Base-by-base conservation (phyloP, 2,113 vertebrate genomes). In the Lampris megalopsis region DNA sequence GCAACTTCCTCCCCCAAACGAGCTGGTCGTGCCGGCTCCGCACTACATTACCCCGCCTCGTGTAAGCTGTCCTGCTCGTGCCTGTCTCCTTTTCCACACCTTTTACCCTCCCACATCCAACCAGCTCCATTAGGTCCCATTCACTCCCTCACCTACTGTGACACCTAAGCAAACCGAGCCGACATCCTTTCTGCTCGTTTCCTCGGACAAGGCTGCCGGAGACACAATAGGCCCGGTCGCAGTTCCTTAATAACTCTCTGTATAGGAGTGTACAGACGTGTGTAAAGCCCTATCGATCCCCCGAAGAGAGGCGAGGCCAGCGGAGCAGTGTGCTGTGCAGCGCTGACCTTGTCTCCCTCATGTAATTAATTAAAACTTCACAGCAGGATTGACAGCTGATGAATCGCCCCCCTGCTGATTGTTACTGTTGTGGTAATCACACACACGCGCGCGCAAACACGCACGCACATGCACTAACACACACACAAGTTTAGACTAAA, bases 291-390 rank as follows among this genome's bases (percentile, higher is more conserved):
- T 90, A 92, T 93, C 91, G 93, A 92, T 93, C 87, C 78, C 87
- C 89, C 74, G 86, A 42, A 73, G 90, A 75, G 84, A 79, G 70
- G 57, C 73, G 5, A 83, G 82, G 73, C 88, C 40, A 68, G 79
- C 76, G 67, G 84, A 80, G 77, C 86, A 63, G 79, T 57, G 77
- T 48, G 75, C 71, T 68, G 83, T 78, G 84, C 76, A 77, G 82
- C 11, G 71, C 49, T 92, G 91, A 92, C 92, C 90, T 93, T 91
- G 91, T 90, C 92, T 91, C 73, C 70, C 83, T 84, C 70, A 42
- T 87, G 88, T 92, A 93, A 93, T 92, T 92, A 93, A 93, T 94
- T 93, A 92, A 92, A 92, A 91, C 87, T 89, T 93, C 88, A 87
- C 91, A 88, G 88, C 83, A 36, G 78, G 80, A 60, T 76, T 89